Evolutionary conservation across 2,113 vertebrate genomes (phyloP).

Genomic region (Cheilinus undulatus): DNA sequence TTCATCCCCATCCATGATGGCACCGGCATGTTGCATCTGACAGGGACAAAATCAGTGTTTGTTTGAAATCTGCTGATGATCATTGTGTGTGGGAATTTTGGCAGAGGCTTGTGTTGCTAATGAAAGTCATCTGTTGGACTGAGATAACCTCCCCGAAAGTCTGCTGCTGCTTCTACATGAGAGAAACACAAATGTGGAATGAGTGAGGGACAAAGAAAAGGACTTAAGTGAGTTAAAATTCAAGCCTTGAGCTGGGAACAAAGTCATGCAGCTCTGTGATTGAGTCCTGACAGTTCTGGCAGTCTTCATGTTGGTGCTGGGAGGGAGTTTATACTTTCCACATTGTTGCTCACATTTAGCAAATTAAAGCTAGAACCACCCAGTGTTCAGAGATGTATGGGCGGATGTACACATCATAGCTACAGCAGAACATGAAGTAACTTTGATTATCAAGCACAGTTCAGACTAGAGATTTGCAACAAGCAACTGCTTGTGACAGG

Average conservation of each 20-base stretch:
- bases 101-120: conserved; percentile 33
- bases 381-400: not conserved
- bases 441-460: too few species aligned
- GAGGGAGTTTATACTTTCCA: not conserved
- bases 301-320: not conserved
- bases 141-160: conserved; percentile 40
- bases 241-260: conserved; percentile 18
- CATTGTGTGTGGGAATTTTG: conserved; percentile 48
- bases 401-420: not conserved
- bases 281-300: not conserved
- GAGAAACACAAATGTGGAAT: not conserved
- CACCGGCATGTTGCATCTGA: conserved; percentile 34
- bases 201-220: conserved; percentile 18
- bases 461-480: too few species aligned
- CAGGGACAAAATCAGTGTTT: conserved; percentile 50
- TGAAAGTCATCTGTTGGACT: conserved; percentile 59
- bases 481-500: too few species aligned
- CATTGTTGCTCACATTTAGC: not conserved
- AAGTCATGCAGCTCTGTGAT: not conserved
- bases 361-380: not conserved
- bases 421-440: too few species aligned
- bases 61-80: conserved; percentile 53
- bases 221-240: conserved; percentile 9
- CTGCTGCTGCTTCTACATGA: conserved; percentile 17
- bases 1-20: not conserved